Percentiles rank a stretch among this genome's conserved stretches.
Evolutionary conservation across 2,797 vertebrate species (phyloP).

Genomic region (Onychomys arenicola): DNA sequence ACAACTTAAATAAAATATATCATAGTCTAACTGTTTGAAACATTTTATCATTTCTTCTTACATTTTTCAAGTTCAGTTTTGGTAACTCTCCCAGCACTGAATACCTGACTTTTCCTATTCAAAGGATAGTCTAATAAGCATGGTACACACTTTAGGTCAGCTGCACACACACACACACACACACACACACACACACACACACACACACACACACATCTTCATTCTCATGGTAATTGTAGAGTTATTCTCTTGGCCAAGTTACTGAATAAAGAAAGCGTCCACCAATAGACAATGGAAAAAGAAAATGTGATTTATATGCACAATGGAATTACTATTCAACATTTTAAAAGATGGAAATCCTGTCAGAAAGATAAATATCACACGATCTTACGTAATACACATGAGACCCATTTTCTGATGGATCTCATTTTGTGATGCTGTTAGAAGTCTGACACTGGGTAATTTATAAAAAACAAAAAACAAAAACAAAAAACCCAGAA

Average conservation of each 20-base stretch:
- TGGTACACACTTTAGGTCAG: background rate
- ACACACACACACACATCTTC: background rate
- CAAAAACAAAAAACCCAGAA: background rate
- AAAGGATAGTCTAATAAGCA: background rate
- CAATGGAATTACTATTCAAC: background rate
- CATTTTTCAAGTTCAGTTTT: background rate
- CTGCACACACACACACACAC: accelerated
- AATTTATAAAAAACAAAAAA: background rate
- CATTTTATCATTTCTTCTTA: background rate
- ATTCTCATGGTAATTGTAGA: background rate
- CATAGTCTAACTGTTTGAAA: background rate
- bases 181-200: background rate
- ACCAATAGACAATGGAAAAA: background rate
- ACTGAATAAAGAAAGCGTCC: background rate
- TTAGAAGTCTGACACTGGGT: background rate
- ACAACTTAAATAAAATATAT: background rate
- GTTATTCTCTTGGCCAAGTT: background rate
- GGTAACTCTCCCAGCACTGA: background rate
- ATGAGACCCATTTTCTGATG: background rate
- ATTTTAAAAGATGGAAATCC: background rate
- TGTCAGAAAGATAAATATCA: background rate
- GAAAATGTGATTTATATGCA: background rate
- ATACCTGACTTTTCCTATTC: constrained; percentile 11
- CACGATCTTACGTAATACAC: background rate
- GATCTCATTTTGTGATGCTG: background rate